Conservation (phyloP, 2,797 vertebrate species). For the Uromys caudimaculatus region DNA sequence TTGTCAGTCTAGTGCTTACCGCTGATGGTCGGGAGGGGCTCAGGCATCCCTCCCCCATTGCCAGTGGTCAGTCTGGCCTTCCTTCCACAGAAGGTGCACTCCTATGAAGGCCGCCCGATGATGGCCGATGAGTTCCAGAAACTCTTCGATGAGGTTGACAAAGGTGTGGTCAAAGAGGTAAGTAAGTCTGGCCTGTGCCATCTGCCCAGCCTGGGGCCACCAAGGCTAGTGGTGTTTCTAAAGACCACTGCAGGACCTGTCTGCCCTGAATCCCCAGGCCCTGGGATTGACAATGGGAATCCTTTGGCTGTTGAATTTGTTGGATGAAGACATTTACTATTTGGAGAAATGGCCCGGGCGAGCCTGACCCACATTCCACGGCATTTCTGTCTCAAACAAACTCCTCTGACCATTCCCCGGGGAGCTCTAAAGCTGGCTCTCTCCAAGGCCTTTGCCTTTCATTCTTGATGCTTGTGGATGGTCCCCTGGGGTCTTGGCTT, state of each 20-base stretch:
- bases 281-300: neutral
- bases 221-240: neutral
- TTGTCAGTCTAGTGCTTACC: fast-evolving
- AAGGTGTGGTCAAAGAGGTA: slow-evolving; percentile 93
- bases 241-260: fast-evolving
- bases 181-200: fast-evolving
- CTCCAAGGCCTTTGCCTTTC: neutral
- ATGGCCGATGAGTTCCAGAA: slow-evolving; percentile 90
- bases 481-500: neutral
- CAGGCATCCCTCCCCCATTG: fast-evolving
- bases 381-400: neutral
- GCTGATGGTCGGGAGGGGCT: too few species aligned
- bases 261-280: neutral
- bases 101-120: slow-evolving; percentile 85
- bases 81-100: slow-evolving; percentile 86
- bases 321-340: too few species aligned
- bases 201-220: neutral
- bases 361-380: fast-evolving
- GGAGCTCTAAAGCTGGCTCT: neutral
- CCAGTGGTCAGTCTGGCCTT: neutral
- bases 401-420: too few species aligned
- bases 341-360: neutral
- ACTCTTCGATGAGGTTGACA: slow-evolving; percentile 95
- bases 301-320: neutral
- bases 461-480: neutral